Evolutionary conservation across 2,797 vertebrate genomes (phyloP).

Genomic region (Crossoptilon crossoptilon): DNA sequence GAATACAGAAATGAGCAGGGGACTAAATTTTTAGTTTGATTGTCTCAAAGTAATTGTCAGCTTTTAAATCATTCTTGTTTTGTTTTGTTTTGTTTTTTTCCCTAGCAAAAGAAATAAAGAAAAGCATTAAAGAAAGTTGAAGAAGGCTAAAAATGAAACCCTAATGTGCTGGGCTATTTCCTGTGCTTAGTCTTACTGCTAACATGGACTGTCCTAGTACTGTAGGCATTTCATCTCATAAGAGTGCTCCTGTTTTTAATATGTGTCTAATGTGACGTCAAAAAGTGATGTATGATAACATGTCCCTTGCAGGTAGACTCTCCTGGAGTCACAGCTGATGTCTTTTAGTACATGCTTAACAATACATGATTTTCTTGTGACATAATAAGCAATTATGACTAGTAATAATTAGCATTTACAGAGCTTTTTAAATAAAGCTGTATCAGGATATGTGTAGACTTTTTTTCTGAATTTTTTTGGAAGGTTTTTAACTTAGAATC

Average conservation of each 20-base stretch:
- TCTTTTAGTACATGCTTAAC: background rate
- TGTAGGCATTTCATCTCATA: background rate
- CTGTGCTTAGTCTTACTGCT: background rate
- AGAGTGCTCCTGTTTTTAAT: background rate
- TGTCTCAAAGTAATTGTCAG: background rate
- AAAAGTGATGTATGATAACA: background rate
- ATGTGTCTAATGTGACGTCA: background rate
- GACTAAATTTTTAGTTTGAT: background rate
- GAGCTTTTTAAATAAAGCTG: background rate
- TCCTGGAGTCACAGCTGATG: background rate
- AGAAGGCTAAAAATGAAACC: background rate
- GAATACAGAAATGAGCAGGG: background rate
- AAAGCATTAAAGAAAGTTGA: background rate
- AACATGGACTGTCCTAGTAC: background rate
- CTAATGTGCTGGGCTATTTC: accelerated
- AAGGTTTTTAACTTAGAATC: background rate
- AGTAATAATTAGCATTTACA: background rate
- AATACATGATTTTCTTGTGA: background rate
- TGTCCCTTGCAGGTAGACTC: background rate
- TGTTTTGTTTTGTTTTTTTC: background rate
- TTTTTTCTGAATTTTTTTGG: background rate
- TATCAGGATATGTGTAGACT: background rate
- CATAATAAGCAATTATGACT: background rate
- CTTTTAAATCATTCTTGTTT: background rate
- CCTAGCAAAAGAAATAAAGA: background rate